Conservation (phyloP, 2,113 vertebrate genomes). For the Pseudopodoces humilis region DNA sequence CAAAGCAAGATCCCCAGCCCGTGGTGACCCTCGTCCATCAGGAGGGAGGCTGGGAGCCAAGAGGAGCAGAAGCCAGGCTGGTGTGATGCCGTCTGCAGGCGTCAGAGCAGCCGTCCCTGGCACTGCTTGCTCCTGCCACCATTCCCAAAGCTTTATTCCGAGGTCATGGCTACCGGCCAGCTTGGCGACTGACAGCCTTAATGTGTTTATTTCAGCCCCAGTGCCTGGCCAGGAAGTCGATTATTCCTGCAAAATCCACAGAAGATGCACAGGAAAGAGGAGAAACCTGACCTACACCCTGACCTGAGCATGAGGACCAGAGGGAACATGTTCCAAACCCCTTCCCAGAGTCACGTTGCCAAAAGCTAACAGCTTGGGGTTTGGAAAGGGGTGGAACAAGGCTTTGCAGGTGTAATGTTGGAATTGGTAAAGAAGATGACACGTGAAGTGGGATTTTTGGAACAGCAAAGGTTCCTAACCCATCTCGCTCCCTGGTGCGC, state of each 20-base stretch:
- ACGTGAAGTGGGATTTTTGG: background rate
- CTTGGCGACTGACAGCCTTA: background rate
- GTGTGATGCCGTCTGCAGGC: background rate
- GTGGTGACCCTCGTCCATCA: background rate
- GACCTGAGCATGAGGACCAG: background rate
- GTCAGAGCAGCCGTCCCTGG: background rate
- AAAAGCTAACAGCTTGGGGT: background rate
- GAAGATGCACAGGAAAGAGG: background rate
- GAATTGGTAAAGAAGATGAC: background rate
- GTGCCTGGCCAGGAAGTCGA: background rate
- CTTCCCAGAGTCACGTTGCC: background rate
- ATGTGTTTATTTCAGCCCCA: background rate
- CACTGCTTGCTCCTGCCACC: fast-evolving
- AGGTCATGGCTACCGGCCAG: background rate
- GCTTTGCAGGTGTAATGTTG: background rate
- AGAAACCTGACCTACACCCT: background rate
- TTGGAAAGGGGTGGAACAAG: background rate
- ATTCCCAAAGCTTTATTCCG: background rate
- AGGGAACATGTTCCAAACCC: background rate
- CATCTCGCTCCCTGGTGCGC: fast-evolving
- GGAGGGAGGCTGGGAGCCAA: background rate
- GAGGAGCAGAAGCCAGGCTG: background rate
- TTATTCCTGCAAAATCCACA: background rate
- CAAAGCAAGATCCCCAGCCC: background rate
- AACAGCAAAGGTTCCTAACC: background rate